These are phyloP conservation scores for Halichoeres trimaculatus DNA, from an alignment of 2,113 vertebrate genomes.

Conservation along the genomic window DNA sequence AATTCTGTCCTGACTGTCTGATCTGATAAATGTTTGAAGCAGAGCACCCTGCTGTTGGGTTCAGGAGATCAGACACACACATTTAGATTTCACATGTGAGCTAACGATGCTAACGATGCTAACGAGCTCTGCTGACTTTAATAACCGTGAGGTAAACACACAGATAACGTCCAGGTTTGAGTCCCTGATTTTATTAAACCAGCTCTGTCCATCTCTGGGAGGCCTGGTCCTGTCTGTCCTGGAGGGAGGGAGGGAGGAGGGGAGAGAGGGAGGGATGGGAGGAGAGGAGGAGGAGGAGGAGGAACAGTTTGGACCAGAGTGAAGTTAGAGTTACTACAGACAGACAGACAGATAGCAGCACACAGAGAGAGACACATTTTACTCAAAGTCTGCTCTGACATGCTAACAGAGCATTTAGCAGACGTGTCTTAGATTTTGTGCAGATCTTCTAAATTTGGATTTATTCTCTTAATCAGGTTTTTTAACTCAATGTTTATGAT, in stretches of 20 bases:
- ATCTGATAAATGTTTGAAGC: slow-evolving; percentile 62
- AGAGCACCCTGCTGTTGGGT: slow-evolving; percentile 41
- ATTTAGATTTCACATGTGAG: slow-evolving; percentile 3
- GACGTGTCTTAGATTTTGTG: neutral
- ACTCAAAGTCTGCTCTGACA: no score
- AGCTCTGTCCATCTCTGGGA: slow-evolving; percentile 26
- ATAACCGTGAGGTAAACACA: neutral
- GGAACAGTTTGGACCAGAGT: slow-evolving; percentile 48
- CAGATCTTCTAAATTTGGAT: neutral
- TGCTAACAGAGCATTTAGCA: neutral
- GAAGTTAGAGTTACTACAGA: slow-evolving; percentile 63
- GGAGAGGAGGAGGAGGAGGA: slow-evolving; percentile 45
- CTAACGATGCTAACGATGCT: neutral
- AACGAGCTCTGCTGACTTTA: slow-evolving; percentile 13
- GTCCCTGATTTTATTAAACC: slow-evolving; percentile 35
- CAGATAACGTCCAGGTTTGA: slow-evolving; percentile 36
- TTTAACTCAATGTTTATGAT: neutral
- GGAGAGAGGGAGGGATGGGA: neutral
- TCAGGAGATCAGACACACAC: slow-evolving; percentile 42
- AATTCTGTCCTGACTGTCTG: slow-evolving; percentile 66
- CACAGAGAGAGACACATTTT: neutral
- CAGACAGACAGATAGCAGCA: slow-evolving; percentile 38
- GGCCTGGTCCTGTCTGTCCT: slow-evolving; percentile 31
- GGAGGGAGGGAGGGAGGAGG: slow-evolving; percentile 12
- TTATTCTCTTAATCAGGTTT: neutral